A percentile compares a stretch with the other conserved stretches of the same genome.
Conservation (phyloP, 1,140 invertebrate species). For the Sarcophaga bullata region DNA sequence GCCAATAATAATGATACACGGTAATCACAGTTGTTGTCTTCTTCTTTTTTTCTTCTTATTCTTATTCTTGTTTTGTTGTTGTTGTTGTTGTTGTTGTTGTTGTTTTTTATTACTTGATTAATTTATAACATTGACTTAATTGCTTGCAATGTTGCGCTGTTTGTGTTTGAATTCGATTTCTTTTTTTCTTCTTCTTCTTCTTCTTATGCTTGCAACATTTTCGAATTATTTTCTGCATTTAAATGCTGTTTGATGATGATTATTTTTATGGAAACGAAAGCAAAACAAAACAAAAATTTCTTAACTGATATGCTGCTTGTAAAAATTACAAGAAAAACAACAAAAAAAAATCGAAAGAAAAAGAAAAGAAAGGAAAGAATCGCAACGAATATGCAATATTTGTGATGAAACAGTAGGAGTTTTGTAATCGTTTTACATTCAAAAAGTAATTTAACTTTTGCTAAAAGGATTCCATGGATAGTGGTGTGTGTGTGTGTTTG, state of each 20-base stretch:
- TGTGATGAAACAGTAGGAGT: slow-evolving; percentile 37
- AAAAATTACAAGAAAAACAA: neutral
- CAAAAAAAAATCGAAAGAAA: slow-evolving; percentile 8
- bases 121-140: slow-evolving; percentile 49
- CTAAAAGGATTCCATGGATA: slow-evolving; percentile 25
- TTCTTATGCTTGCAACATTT: neutral
- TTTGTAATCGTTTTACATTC: slow-evolving; percentile 38
- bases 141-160: slow-evolving; percentile 47
- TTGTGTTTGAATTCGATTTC: neutral
- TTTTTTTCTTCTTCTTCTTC: slow-evolving; percentile 18
- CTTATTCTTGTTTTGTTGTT: neutral
- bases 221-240: neutral
- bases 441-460: slow-evolving; percentile 40
- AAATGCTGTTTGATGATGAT: slow-evolving; percentile 30
- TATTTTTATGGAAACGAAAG: slow-evolving; percentile 8
- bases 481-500: too few species aligned
- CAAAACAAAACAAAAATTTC: neutral
- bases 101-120: slow-evolving; percentile 45
- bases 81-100: neutral
- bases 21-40: neutral
- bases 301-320: neutral
- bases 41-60: neutral
- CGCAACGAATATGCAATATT: neutral
- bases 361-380: neutral
- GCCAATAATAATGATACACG: too few species aligned